These are phyloP conservation scores for Ranitomeya variabilis DNA, from an alignment of 2,113 vertebrate species.

Conservation along the genomic window DNA sequence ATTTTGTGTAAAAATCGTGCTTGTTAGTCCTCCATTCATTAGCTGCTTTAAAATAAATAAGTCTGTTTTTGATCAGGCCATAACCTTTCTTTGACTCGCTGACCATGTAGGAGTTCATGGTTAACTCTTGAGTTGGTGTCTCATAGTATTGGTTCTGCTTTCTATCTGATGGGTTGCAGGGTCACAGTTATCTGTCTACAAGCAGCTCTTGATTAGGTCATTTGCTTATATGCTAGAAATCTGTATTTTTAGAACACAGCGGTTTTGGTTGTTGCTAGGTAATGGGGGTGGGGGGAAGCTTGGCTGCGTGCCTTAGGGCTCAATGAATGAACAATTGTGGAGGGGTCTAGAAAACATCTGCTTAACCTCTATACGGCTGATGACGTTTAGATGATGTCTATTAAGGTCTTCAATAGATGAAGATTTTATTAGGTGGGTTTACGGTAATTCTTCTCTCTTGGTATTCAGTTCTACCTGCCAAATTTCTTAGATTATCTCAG, in stretches of 20 bases:
- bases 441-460: too few species aligned
- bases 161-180: constrained; percentile 4
- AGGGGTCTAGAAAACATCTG: constrained; percentile 41
- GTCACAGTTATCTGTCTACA: constrained; percentile 6
- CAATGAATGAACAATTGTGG: constrained; percentile 53
- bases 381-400: constrained; percentile 13
- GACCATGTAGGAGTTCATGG: neutral
- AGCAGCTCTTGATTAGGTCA: constrained; percentile 36
- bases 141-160: constrained; percentile 4
- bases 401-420: neutral
- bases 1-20: too few species aligned
- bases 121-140: neutral
- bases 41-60: neutral
- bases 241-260: constrained; percentile 47
- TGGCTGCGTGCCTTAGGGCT: constrained; percentile 16
- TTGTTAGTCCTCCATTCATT: neutral
- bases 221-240: constrained; percentile 37
- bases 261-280: constrained; percentile 49
- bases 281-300: neutral
- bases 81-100: neutral
- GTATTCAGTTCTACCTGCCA: too few species aligned
- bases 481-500: too few species aligned
- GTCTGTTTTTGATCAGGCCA: neutral
- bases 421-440: neutral
- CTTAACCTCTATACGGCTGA: constrained; percentile 43